Conservation (phyloP, 2,797 vertebrate species). For the Dromococcyx pavoninus region DNA sequence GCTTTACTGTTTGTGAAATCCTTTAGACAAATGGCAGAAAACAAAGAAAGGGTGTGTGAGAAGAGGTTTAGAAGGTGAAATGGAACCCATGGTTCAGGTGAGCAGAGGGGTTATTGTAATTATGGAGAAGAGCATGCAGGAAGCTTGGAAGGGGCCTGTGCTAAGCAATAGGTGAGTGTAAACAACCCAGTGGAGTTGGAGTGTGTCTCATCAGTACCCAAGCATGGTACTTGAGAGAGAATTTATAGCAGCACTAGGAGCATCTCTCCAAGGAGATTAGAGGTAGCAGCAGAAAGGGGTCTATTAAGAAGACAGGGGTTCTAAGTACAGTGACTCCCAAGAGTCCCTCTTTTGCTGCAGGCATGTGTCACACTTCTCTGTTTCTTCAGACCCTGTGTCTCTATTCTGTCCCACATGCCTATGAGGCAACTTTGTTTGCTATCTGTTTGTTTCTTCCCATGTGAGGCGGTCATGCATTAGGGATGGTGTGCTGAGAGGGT, state of each 20-base stretch:
- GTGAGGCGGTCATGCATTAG: background rate
- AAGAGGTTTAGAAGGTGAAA: background rate
- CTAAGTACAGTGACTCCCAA: background rate
- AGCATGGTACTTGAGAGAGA: background rate
- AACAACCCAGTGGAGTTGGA: background rate
- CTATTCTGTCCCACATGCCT: background rate
- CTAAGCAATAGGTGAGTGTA: background rate
- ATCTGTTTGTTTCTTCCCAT: background rate
- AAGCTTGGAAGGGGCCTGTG: fast-evolving
- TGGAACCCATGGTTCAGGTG: background rate
- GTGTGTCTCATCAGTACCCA: background rate
- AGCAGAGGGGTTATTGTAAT: background rate
- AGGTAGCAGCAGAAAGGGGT: background rate
- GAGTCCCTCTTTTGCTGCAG: background rate
- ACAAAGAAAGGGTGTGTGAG: background rate
- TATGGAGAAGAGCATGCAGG: background rate
- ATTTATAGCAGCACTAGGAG: background rate
- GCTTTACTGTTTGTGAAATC: background rate
- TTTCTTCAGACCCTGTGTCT: background rate
- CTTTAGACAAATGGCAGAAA: background rate
- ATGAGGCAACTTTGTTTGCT: background rate
- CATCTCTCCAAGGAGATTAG: background rate
- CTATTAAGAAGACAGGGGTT: background rate
- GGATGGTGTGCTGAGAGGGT: background rate
- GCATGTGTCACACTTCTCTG: background rate